These are phyloP conservation scores for Lynx canadensis DNA, from an alignment of 2,113 vertebrate genomes.

Conservation along the genomic window DNA sequence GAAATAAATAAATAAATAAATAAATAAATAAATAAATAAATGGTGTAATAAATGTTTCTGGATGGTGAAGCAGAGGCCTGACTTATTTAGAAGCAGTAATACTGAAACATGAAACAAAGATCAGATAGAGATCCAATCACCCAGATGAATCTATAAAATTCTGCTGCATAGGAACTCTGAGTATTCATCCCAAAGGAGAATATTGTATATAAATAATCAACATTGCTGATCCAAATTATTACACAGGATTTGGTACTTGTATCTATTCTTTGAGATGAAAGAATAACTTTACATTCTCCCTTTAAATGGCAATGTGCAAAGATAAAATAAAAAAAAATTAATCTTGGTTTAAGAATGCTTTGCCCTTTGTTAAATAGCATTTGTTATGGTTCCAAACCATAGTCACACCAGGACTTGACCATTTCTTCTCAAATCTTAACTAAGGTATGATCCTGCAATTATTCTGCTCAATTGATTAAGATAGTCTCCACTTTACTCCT, in stretches of 20 bases:
- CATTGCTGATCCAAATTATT: not conserved
- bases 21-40: constrained; percentile 20
- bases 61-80: not conserved
- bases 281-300: not conserved
- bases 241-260: not conserved
- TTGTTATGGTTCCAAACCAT: not conserved
- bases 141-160: not conserved
- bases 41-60: not conserved
- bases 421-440: not conserved
- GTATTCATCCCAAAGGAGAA: not conserved
- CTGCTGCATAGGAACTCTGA: not conserved
- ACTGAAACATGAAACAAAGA: not conserved
- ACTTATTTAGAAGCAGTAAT: not conserved
- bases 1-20: not conserved
- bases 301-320: not conserved
- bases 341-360: not conserved
- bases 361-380: not conserved
- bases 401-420: not conserved
- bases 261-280: not conserved
- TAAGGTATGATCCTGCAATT: not conserved
- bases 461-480: not conserved
- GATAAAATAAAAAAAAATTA: not conserved
- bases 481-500: not conserved
- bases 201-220: not conserved
- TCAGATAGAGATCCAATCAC: not conserved